Conservation (phyloP, 2,888 invertebrate genomes). For the Macaria liturata region DNA sequence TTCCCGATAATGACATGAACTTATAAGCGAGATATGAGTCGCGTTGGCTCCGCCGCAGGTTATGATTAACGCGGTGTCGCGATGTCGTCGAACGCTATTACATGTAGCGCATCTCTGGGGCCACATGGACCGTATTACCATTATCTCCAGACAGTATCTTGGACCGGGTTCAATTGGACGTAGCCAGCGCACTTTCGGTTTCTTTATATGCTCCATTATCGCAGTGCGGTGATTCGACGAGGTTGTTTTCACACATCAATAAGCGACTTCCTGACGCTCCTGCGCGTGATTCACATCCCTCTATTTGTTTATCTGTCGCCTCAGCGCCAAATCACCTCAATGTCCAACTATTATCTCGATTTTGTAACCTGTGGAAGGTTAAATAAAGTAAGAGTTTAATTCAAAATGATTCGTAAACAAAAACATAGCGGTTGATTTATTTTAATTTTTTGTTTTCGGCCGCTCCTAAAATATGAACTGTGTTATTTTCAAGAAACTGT, state of each 20-base stretch:
- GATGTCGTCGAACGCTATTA: constrained; percentile 60
- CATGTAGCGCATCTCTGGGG: constrained; percentile 29
- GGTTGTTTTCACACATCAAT: constrained; percentile 16
- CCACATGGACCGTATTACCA: constrained; percentile 67
- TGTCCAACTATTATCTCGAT: constrained; percentile 4
- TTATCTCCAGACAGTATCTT: constrained; percentile 79
- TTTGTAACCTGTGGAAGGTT: constrained; percentile 3
- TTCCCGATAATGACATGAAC: constrained; percentile 59
- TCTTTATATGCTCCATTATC: constrained; percentile 27
- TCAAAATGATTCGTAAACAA: constrained; percentile 24
- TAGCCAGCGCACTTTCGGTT: constrained; percentile 67
- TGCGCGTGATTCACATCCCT: constrained; percentile 9
- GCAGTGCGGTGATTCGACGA: constrained; percentile 5
- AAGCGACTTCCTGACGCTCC: constrained; percentile 11
- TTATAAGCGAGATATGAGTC: constrained; percentile 48
- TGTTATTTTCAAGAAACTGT: constrained; percentile 45
- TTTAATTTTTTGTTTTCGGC: constrained; percentile 31
- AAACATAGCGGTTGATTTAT: constrained; percentile 26
- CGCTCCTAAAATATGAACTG: constrained; percentile 35
- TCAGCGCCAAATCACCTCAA: not conserved
- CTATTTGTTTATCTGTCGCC: constrained; percentile 7
- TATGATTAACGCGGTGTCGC: constrained; percentile 55
- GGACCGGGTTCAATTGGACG: constrained; percentile 72
- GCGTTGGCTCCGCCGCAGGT: constrained; percentile 40
- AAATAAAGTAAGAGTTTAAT: constrained; percentile 6